Evolutionary conservation across 2,797 vertebrate species (phyloP).

Genomic region (Uromys caudimaculatus): DNA sequence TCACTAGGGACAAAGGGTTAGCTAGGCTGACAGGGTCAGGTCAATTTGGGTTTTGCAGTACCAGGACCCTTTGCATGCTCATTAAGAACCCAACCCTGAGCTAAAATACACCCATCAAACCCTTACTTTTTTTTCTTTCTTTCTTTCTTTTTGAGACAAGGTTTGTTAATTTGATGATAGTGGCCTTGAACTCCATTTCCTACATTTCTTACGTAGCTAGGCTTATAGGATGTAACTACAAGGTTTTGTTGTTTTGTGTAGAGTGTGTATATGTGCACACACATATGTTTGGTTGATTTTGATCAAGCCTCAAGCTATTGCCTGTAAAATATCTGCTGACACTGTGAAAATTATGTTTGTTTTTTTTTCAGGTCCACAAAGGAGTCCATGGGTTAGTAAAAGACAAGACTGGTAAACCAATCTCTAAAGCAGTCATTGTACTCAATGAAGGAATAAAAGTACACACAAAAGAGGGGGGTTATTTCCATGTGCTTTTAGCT

Average conservation of each 20-base stretch:
- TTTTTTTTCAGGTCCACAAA: slow-evolving; percentile 93
- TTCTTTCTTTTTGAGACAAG: background rate
- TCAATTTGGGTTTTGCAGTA: background rate
- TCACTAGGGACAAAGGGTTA: background rate
- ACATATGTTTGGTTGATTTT: slow-evolving; percentile 7
- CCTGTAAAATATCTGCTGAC: background rate
- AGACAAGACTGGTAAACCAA: slow-evolving; percentile 94
- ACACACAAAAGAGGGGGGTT: slow-evolving; percentile 92
- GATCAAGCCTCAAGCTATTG: slow-evolving; percentile 8
- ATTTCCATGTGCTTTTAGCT: slow-evolving; percentile 95
- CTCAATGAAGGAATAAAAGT: slow-evolving; percentile 93
- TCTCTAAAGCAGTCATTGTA: slow-evolving; percentile 93
- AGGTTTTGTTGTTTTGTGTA: background rate
- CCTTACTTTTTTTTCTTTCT: background rate
- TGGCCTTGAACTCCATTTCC: background rate
- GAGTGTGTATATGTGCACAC: background rate
- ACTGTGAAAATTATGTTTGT: background rate
- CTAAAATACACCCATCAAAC: background rate
- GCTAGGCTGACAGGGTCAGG: background rate
- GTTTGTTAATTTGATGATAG: background rate
- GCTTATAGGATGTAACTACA: background rate
- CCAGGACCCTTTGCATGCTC: no score
- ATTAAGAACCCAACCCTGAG: background rate
- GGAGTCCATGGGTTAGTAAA: slow-evolving; percentile 95
- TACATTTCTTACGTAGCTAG: background rate